Evolutionary conservation across 2,888 invertebrate genomes (phyloP), one percentile per base, ranked within the genome.

Genomic region (Microchrysa polita): DNA sequence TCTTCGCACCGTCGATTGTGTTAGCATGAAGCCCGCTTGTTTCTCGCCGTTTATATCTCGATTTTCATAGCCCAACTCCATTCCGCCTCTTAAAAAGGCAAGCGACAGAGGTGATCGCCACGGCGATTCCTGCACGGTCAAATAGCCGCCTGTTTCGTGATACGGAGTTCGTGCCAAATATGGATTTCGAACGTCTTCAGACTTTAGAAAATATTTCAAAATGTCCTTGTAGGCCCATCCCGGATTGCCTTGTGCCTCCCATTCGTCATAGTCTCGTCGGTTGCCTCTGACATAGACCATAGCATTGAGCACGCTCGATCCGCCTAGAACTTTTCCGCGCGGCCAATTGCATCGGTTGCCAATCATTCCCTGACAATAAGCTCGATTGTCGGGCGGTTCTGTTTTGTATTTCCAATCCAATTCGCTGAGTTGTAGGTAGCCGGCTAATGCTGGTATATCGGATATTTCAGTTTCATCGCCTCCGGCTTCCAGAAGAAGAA

Each of bases 371-470:
- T 93, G 88, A 80, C 95, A 95, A 83, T 94, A 94, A n/a, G 91
- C 89, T 61, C 92, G 90, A 77, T 91, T 90, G 44, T 88, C 86
- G 0, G 92, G 91, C 0, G 94, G 93, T 4, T 93, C 91, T 1
- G 95, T 96, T 84, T 94, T 93, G 84, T 92, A 96, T 86, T 95
- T 92, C 96, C 96, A 96, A 85, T 96, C 96, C 83, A 95, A 88
- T 42, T 94, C 92, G 22, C 94, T 92, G 75, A 94, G 88, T 82
- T 96, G 95, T 23, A 91, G 89, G 83, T 94, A 96, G 14, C 92
- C 93, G 22, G 93, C 93, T 75, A 96, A 84, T 0, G 94, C 91
- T 1, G 95, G 96, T 73, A 95, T 91, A 84, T 96, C 95, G 4
- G 94, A 93, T 76, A 95, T 91, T 85, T 95, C 95, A 77, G 92